These are phyloP conservation scores for Orgyia antiqua DNA, from an alignment of 2,888 invertebrate species.

Conservation along the genomic window DNA sequence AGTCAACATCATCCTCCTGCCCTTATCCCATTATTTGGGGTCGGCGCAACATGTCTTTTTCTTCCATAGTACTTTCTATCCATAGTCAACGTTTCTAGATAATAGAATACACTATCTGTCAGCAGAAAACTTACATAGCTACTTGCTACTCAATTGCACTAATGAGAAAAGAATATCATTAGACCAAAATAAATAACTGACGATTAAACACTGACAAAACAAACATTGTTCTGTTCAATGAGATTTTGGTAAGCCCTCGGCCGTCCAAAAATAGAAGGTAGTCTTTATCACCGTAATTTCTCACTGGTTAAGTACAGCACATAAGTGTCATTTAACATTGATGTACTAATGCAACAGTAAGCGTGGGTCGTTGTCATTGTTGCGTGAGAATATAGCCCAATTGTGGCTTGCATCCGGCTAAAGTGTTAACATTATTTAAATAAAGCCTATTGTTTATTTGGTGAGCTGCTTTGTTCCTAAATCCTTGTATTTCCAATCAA, in stretches of 20 bases:
- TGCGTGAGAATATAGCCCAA: slow-evolving; percentile 64
- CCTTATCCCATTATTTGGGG: too few species aligned
- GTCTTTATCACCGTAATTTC: neutral
- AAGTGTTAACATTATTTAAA: slow-evolving; percentile 15
- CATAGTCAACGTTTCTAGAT: too few species aligned
- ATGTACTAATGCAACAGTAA: slow-evolving; percentile 36
- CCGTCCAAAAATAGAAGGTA: neutral
- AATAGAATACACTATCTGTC: too few species aligned
- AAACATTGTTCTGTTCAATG: neutral
- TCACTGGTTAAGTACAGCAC: slow-evolving; percentile 3
- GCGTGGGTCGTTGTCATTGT: slow-evolving; percentile 48
- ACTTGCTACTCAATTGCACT: too few species aligned
- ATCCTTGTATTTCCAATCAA: too few species aligned
- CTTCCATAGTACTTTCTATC: too few species aligned
- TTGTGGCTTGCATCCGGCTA: slow-evolving; percentile 40
- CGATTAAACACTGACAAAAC: neutral
- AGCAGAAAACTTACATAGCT: too few species aligned
- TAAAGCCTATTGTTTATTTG: slow-evolving; percentile 6
- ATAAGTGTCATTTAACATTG: slow-evolving; percentile 41
- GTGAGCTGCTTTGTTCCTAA: too few species aligned
- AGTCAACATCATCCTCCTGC: too few species aligned
- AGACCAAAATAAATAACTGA: too few species aligned
- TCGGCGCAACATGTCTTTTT: too few species aligned
- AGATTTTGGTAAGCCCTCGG: neutral
- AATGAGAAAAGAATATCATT: too few species aligned